Base-by-base conservation (phyloP, 2,888 invertebrate species). In the Bimastos eiseni region DNA sequence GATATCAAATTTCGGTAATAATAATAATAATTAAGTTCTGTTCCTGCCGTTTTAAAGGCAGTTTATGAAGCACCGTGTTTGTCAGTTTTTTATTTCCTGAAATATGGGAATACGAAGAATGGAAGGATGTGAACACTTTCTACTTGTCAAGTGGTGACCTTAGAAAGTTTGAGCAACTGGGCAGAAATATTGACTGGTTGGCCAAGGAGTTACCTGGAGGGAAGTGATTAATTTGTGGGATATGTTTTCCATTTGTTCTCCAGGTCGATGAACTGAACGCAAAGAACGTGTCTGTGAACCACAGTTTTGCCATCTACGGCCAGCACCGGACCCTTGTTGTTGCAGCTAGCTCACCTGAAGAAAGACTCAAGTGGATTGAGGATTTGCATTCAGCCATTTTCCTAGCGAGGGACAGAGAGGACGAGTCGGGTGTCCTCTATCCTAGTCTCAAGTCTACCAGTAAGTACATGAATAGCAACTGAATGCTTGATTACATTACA, bases 221-320 rank as follows among this genome's bases (percentile, higher is more conserved):
- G 70, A 70, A 70, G n/a, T n/a, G 30, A 70, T n/a, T 70, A 70
- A 70, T 49, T 49, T 17, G 15, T 6, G 8, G 70, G 6, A n/a
- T 13, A n/a, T 70, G 11, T 8, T 70, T 30, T 70, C 17, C 44
- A 89, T 90, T 44, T 90, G 30, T 83, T 33, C 83, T 49, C n/a
- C 89, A 38, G 33, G 83, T 41, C 44, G 83, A 84, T 55, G 36
- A 84, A 37, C 49, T 89, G 44, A 83, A 38, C 30, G 21, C 36
- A 34, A 97, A 98, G 92, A 94, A 95, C 92, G 94, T 95, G 93
- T 95, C 95, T 8, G 96, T 96, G 44, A 96, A 96, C 91, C 96
- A 97, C 95, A 97, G 97, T 33, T 97, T 99, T 94, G 97, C 97
- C 8, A 97, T 99, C 92, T 97, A 97, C 94, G 97, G 97, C 93